phyloP scores from a whole-genome alignment of 2,797 vertebrate species.

The Lacerta bilineata region DNA sequence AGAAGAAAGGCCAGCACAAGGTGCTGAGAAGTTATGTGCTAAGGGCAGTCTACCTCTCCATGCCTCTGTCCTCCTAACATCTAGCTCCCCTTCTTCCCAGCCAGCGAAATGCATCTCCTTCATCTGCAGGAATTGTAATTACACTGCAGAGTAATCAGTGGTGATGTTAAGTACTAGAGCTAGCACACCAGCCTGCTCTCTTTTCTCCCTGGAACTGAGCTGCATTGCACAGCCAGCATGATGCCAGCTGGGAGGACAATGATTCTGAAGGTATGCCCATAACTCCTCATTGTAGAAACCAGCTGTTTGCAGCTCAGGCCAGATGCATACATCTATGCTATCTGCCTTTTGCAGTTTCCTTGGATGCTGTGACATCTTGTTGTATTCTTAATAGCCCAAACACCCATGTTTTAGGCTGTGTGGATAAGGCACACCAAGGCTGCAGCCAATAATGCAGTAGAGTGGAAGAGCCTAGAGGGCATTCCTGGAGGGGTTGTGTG shows the following conservation, averaged over 20 bases:
- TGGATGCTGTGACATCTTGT: not conserved
- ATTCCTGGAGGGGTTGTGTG: too few relatives aligned
- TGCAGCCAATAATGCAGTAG: not conserved
- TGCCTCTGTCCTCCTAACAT: not conserved
- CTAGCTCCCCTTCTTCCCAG: not conserved
- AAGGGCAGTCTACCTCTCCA: not conserved
- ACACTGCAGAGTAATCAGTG: not conserved
- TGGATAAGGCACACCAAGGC: not conserved
- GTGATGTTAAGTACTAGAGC: not conserved
- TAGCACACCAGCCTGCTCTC: not conserved
- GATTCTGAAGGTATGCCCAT: not conserved
- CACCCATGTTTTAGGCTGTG: accelerated
- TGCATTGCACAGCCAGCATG: not conserved
- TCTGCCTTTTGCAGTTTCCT: not conserved
- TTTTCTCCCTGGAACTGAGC: slow-evolving; percentile 17
- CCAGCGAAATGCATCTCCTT: not conserved
- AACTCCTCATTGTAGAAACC: not conserved
- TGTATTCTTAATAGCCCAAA: not conserved
- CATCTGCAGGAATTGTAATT: slow-evolving; percentile 5
- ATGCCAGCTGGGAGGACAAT: not conserved
- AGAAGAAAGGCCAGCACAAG: not conserved
- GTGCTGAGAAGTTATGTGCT: not conserved
- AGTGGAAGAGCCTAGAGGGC: not conserved
- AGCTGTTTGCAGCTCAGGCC: not conserved
- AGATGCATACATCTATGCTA: not conserved